Base-by-base conservation (phyloP, 2,797 vertebrate genomes). In the Cyprinodon diabolis region DNA sequence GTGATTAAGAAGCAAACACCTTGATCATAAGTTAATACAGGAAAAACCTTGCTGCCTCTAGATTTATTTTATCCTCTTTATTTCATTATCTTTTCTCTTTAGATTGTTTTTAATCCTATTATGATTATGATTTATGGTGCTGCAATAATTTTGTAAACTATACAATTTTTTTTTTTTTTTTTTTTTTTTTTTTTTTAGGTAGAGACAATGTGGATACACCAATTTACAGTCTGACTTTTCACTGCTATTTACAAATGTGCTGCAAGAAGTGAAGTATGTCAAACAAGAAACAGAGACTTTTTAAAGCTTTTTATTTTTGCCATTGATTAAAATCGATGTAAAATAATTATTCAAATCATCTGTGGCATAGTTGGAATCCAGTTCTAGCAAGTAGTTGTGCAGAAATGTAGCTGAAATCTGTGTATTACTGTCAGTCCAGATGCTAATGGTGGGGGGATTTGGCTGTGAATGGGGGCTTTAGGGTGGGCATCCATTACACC, bases 61-160 rank as follows among this genome's bases (percentile, higher is more conserved):
- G 80, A 75, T 91, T 78, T 90, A 82, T 90, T 90, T 90, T 75
- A 77, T 72, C 76, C 60, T 19, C 43, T 69, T 37, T 71, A 47
- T 58, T 82, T 84, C 83, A 75, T 80, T 84, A 72, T 43, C 40
- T 77, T 66, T 66, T 66, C 47, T 71, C 57, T 48, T 66, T 63
- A n/a, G 35, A 21, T 82, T 88, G 43, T 82, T 81, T 86, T 86
- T 58, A 77, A 84, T 89, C 83, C 84, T 90, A 92, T 92, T 69
- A 67, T 90, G 76, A 89, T 89, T 92, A 93, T 94, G 75, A 93
- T 94, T 94, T 94, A 84, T 86, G 91, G 92, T 93, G 89, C 94
- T 94, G 91, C 86, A 91, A 87, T 92, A 94, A 94, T 94, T 95
- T 95, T 95, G 80, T 95, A 95, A 94, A 78, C 84, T 83, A 78